Percentiles rank a stretch among this genome's conserved stretches.
These are phyloP conservation scores for Pseudocheirus occidentalis DNA, from an alignment of 2,797 vertebrate species.

Conservation along the genomic window DNA sequence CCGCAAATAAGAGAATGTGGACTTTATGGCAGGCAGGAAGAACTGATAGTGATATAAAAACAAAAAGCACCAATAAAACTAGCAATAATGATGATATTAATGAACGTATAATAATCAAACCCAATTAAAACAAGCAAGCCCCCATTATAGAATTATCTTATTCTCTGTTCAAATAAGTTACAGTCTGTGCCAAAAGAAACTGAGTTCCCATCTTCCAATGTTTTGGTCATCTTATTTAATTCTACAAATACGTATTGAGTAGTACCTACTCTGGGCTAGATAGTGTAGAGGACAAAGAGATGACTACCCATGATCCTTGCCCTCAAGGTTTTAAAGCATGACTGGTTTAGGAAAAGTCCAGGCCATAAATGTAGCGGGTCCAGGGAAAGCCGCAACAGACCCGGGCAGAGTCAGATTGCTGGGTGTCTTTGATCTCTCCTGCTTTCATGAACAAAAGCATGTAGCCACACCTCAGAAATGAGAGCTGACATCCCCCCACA, in stretches of 20 bases:
- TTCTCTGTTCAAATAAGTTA: background rate
- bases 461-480: background rate
- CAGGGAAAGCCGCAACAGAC: background rate
- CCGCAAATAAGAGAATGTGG: background rate
- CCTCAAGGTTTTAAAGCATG: background rate
- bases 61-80: background rate
- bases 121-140: background rate
- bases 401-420: background rate
- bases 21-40: background rate
- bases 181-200: background rate
- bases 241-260: background rate
- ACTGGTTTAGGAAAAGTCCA: background rate
- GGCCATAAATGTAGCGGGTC: background rate
- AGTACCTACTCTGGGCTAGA: background rate
- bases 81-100: background rate
- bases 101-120: background rate
- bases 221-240: background rate
- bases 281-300: background rate
- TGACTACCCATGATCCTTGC: background rate
- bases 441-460: slow-evolving; percentile 26
- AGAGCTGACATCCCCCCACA: background rate
- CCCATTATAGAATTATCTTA: background rate
- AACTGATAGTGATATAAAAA: background rate
- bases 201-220: background rate
- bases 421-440: background rate